A percentile compares a stretch with the other conserved stretches of the same genome.
Conservation (phyloP, 1,140 invertebrate species). For the Monochamus saltuarius region DNA sequence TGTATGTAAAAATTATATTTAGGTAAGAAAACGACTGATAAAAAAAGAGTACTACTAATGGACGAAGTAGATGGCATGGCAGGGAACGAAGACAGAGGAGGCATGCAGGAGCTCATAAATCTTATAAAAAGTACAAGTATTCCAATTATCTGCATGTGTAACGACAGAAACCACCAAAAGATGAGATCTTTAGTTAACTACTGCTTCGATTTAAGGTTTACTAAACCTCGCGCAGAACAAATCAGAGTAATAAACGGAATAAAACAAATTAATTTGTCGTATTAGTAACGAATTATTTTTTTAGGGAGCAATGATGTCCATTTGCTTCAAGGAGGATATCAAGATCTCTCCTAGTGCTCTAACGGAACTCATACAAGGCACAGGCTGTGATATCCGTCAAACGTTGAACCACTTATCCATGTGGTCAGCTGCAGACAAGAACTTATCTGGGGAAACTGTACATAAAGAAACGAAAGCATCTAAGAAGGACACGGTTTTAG, state of each 20-base stretch:
- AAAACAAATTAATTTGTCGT: constrained; percentile 23
- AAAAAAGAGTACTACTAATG: constrained; percentile 93
- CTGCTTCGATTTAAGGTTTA: constrained; percentile 90
- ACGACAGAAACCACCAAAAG: constrained; percentile 92
- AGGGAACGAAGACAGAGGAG: constrained; percentile 98
- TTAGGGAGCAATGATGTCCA: constrained; percentile 82
- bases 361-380: constrained; percentile 80
- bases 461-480: constrained; percentile 58
- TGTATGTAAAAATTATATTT: constrained; percentile 7
- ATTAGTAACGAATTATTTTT: constrained; percentile 30
- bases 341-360: constrained; percentile 77
- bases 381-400: constrained; percentile 93
- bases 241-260: constrained; percentile 69
- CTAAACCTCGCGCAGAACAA: constrained; percentile 81
- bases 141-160: constrained; percentile 98
- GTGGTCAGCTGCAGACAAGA: constrained; percentile 63
- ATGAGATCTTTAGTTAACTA: constrained; percentile 92
- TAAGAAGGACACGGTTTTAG: constrained; percentile 85
- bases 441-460: constrained; percentile 54
- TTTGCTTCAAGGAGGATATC: constrained; percentile 91
- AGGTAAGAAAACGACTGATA: constrained; percentile 39
- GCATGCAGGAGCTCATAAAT: constrained; percentile 89
- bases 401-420: constrained; percentile 85
- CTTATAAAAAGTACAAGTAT: constrained; percentile 89
- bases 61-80: constrained; percentile 99